These are phyloP conservation scores for Aphelocoma coerulescens DNA, from an alignment of 2,113 vertebrate genomes.

Conservation along the genomic window DNA sequence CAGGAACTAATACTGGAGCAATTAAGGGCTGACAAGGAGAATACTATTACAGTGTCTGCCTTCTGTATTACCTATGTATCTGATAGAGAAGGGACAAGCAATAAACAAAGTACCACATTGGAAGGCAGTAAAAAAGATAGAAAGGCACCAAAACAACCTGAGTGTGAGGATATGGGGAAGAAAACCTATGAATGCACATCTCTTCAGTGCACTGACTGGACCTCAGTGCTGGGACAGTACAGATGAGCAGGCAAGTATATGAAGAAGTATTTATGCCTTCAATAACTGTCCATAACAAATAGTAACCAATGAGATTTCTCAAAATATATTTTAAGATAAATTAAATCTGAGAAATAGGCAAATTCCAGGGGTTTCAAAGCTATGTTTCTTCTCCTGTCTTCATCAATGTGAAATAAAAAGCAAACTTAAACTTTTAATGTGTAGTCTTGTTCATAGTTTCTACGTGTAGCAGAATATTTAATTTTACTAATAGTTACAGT, in stretches of 20 bases:
- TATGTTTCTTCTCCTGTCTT: background rate
- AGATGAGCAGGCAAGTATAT: background rate
- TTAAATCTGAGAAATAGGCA: background rate
- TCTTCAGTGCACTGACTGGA: background rate
- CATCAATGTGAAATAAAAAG: background rate
- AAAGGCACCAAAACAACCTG: background rate
- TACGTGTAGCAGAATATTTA: background rate
- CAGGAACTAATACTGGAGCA: background rate
- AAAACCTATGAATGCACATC: background rate
- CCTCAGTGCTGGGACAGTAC: background rate
- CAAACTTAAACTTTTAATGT: background rate
- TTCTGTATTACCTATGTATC: background rate
- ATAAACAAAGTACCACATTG: background rate
- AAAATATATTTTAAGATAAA: background rate
- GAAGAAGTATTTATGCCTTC: background rate
- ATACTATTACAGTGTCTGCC: background rate
- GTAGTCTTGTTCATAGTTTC: background rate
- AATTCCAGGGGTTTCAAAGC: background rate
- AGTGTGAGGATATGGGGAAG: fast-evolving
- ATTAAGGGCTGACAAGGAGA: background rate
- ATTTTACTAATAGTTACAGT: background rate
- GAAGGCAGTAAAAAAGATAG: background rate
- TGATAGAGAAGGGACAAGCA: background rate
- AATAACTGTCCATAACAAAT: background rate
- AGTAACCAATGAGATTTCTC: background rate